Conservation (phyloP, 2,113 vertebrate species). For the Toxostoma redivivum region DNA sequence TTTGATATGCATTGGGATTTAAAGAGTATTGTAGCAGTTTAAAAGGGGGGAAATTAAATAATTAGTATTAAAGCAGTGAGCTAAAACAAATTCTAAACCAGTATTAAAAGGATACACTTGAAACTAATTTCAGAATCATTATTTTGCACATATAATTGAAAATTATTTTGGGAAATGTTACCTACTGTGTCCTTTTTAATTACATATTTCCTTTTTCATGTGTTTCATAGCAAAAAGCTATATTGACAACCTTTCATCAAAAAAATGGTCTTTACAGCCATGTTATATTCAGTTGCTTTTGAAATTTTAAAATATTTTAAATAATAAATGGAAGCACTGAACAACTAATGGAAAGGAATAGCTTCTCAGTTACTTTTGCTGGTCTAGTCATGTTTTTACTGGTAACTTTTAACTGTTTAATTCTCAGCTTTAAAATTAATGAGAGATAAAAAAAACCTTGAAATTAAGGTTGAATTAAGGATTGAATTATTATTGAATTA, state of each 20-base stretch:
- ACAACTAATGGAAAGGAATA: background rate
- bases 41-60: background rate
- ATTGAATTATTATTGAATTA: background rate
- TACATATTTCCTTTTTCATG: background rate
- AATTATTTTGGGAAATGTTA: background rate
- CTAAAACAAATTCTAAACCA: background rate
- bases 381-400: background rate
- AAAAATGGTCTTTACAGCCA: background rate
- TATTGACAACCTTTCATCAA: background rate
- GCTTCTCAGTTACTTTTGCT: background rate
- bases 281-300: background rate
- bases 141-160: background rate
- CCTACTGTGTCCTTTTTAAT: background rate
- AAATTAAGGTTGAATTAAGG: background rate
- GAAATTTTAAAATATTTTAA: background rate
- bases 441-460: background rate
- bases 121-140: background rate
- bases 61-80: background rate
- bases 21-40: background rate
- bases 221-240: background rate
- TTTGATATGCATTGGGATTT: background rate
- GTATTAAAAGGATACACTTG: background rate
- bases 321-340: background rate
- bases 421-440: background rate
- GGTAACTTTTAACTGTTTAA: background rate